A percentile compares a stretch with the other conserved stretches of the same genome.
Conservation (phyloP, 2,888 invertebrate species). For the Nowickia ferox region DNA sequence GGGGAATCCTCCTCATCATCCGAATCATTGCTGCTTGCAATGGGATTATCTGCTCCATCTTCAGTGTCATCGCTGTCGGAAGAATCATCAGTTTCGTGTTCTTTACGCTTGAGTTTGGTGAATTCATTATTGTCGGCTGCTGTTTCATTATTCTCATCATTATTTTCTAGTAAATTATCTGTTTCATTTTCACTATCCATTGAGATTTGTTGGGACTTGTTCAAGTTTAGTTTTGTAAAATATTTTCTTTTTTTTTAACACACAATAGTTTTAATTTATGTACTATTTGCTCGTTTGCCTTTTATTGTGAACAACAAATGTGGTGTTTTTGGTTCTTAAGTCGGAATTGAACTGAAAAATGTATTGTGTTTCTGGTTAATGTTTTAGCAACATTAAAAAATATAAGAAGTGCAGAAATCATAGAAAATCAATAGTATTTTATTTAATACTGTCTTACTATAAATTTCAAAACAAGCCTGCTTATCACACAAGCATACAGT, state of each 20-base stretch:
- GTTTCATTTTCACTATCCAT: slow-evolving; percentile 63
- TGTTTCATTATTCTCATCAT: slow-evolving; percentile 37
- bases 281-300: slow-evolving; percentile 38
- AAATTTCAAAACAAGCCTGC: slow-evolving; percentile 32
- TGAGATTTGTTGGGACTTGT: slow-evolving; percentile 19
- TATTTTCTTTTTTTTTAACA: slow-evolving; percentile 29
- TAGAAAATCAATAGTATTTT: slow-evolving; percentile 70
- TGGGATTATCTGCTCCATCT: slow-evolving; percentile 50
- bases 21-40: slow-evolving; percentile 46
- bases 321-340: slow-evolving; percentile 64
- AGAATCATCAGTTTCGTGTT: slow-evolving; percentile 51
- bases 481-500: neutral
- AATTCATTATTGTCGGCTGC: slow-evolving; percentile 18
- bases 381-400: slow-evolving; percentile 43
- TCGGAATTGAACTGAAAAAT: slow-evolving; percentile 70
- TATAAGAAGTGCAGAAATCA: slow-evolving; percentile 32
- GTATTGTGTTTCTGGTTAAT: slow-evolving; percentile 42
- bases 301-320: slow-evolving; percentile 31
- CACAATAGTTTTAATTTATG: slow-evolving; percentile 23
- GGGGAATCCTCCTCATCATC: slow-evolving; percentile 56
- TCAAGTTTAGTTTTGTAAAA: neutral
- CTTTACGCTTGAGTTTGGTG: slow-evolving; percentile 12
- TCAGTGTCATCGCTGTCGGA: slow-evolving; percentile 57
- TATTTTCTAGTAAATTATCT: slow-evolving; percentile 52
- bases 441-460: slow-evolving; percentile 58